Conservation (phyloP, 1,140 invertebrate genomes). For the Pogonognathellus flavescens region DNA sequence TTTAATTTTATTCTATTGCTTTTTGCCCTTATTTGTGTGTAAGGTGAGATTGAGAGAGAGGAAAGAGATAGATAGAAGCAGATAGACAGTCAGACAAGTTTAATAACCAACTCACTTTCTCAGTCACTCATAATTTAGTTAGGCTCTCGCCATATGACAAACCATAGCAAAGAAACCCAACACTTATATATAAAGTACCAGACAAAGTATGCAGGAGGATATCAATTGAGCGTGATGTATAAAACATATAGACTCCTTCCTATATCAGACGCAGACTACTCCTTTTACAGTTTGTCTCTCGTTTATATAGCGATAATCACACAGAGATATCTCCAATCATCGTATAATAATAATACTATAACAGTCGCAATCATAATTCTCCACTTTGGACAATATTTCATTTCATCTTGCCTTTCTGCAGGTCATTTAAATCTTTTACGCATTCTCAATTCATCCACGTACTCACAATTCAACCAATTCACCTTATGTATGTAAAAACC, state of each 20-base stretch:
- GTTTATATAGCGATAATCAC: too few relatives aligned
- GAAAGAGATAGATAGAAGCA: neutral
- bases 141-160: neutral
- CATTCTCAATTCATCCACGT: neutral
- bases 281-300: neutral
- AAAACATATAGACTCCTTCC: too few relatives aligned
- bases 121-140: constrained; percentile 32
- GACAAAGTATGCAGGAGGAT: neutral
- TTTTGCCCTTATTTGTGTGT: constrained; percentile 47
- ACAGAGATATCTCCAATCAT: neutral
- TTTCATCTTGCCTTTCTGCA: constrained; percentile 39
- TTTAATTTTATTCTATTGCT: constrained; percentile 55
- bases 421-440: constrained; percentile 25
- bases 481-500: too few relatives aligned
- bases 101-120: neutral
- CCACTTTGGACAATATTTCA: constrained; percentile 19
- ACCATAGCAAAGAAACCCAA: neutral
- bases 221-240: neutral
- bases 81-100: constrained; percentile 4
- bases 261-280: neutral
- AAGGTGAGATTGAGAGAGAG: neutral
- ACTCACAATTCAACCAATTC: too few relatives aligned
- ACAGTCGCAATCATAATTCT: constrained; percentile 33
- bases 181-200: neutral
- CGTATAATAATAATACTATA: neutral